Evolutionary conservation across 1,140 invertebrate genomes (phyloP), one percentile per base, ranked within the genome.

Genomic region (Diachasmimorpha longicaudata): DNA sequence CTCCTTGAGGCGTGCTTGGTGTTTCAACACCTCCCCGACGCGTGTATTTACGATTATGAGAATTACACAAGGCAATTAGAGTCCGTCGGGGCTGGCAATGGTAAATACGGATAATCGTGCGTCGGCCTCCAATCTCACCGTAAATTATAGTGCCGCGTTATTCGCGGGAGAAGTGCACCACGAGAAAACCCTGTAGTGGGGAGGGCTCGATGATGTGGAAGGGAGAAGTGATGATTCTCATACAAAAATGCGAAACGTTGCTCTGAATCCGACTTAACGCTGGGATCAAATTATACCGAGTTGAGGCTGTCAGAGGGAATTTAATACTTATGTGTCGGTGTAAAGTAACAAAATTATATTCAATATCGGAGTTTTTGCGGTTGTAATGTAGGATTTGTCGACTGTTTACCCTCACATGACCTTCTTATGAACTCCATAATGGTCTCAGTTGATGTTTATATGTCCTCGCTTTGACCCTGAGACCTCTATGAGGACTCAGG

Each of bases 51-150:
- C 82, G 78, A 82, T 85, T 85, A 83, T 82, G 80, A 83, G 79
- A 84, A 83, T 85, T 85, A 85, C 80, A 81, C 79, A 79, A 82
- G 79, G 80, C 82, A 85, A 84, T 85, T 85, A 82, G 80, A 81
- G 76, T 71, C 78, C 58, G 14, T 74, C 68, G 79, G 67, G 77
- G 52, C 67, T 55, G 68, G 75, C 70, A 80, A 78, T 79, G 74
- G 70, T 79, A 78, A 78, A 78, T 78, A 78, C 72, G 75, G 75
- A 77, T 80, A 77, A 76, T 78, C 70, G 77, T 77, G 77, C 72
- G 75, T 78, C 68, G 76, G 71, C 73, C 73, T 77, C 74, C 74
- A 72, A 76, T 76, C 70, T 73, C 77, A 70, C 48, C 44, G 75
- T 75, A 79, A 79, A 77, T 79, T 79, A 79, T 77, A 77, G 75